Base-by-base conservation (phyloP, 2,113 vertebrate genomes). In the Ictalurus punctatus region DNA sequence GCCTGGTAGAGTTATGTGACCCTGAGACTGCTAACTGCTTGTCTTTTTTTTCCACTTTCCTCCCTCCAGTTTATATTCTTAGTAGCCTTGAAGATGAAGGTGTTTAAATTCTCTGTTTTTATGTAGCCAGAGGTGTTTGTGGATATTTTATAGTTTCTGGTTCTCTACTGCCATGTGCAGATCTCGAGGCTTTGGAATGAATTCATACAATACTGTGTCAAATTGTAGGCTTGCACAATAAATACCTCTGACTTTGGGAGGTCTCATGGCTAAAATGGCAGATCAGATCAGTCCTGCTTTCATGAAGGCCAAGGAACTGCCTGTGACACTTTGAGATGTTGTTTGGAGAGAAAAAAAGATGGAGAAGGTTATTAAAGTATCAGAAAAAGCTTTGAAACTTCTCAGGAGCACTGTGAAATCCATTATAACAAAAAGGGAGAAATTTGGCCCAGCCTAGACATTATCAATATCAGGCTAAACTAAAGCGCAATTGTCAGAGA, bases 61-160 rank as follows among this genome's bases (percentile, higher is more conserved):
- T 78, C 59, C 84, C 71, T 59, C 54, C 63, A 44, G 65, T 92
- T 92, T 91, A 92, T 91, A 84, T 91, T 69, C 52, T 13, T 23
- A 37, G 76, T 67, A 87, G 86, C 91, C 90, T 93, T 92, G 88
- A 88, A 63, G 87, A 85, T 69, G 86, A 86, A 87, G 74, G 58
- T 80, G n/a, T 56, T 85, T 85, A 88, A 73, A 71, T 56, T 30
- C 23, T 37, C 23, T 63, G 30, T 52, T 54, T 88, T 58, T 79
- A 67, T 85, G n/a, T 52, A 48, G 48, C 44, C 54, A 7, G 13
- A 34, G n/a, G 54, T 6, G 6, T 80, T 30, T 82, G 30, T 30
- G 54, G 25, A 8, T 58, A 37, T 59, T 82, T 0, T 19, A 30
- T 56, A 30, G 78, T 5, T 82, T 37, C 78, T 56, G 44, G 4